Percentiles rank a stretch among this genome's conserved stretches.
Conservation (phyloP, 1,140 invertebrate species). For the Tribolium castaneum region DNA sequence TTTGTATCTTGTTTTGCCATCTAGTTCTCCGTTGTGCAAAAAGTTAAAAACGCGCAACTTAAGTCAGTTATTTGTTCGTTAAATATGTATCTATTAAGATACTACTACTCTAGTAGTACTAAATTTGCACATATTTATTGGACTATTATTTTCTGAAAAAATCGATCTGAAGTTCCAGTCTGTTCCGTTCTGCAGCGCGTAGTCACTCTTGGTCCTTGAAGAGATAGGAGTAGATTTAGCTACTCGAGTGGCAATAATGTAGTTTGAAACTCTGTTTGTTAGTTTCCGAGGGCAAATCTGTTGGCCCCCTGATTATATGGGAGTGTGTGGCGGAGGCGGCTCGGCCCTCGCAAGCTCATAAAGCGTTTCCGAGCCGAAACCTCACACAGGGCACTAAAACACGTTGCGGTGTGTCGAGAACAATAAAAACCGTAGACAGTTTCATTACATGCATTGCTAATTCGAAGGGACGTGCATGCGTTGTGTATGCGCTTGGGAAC, state of each 20-base stretch:
- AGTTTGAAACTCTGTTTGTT: neutral
- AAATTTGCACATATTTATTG: too few species aligned
- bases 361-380: neutral
- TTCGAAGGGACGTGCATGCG: conserved; percentile 16
- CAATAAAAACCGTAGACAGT: conserved; percentile 19
- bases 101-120: too few species aligned
- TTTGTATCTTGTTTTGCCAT: too few species aligned
- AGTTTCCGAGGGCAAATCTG: neutral
- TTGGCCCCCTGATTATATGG: neutral
- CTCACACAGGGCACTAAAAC: conserved; percentile 4
- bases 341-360: neutral
- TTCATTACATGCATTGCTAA: conserved; percentile 28
- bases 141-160: neutral
- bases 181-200: neutral
- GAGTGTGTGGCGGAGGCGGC: neutral
- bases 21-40: too few species aligned
- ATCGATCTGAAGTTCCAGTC: neutral
- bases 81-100: too few species aligned
- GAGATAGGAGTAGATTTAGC: neutral
- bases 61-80: too few species aligned
- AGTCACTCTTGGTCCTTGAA: neutral
- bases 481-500: conserved; percentile 37
- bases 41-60: too few species aligned
- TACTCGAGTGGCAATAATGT: neutral
- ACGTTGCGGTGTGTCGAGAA: conserved; percentile 7